Percentiles rank a stretch among this genome's conserved stretches.
phyloP scores from a whole-genome alignment of 2,797 vertebrate genomes.

The Microctenopoma lineatum region DNA sequence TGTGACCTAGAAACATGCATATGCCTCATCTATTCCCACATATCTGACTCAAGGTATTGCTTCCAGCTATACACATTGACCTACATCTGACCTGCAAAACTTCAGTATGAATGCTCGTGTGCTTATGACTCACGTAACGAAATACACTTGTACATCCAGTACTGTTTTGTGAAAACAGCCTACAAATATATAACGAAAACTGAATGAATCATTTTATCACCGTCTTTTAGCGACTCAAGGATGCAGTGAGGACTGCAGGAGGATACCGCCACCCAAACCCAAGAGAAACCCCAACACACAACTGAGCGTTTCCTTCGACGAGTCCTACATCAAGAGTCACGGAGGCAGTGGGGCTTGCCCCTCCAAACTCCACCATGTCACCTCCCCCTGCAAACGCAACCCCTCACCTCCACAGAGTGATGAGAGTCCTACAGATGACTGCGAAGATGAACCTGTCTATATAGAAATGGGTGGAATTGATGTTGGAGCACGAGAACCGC shows the following conservation, averaged over 20 bases:
- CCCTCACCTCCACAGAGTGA: slow-evolving; percentile 88
- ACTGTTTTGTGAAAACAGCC: background rate
- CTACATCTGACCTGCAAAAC: slow-evolving; percentile 58
- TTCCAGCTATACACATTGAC: slow-evolving; percentile 51
- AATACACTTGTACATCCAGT: slow-evolving; percentile 4
- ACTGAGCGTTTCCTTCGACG: slow-evolving; percentile 97
- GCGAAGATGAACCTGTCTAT: slow-evolving; percentile 96
- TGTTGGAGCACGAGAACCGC: slow-evolving; percentile 86
- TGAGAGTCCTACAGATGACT: slow-evolving; percentile 86
- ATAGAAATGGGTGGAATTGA: slow-evolving; percentile 98
- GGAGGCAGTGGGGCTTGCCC: slow-evolving; percentile 81
- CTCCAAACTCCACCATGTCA: slow-evolving; percentile 67
- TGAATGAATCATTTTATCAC: too few relatives aligned
- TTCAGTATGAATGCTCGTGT: slow-evolving; percentile 3
- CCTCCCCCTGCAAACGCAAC: slow-evolving; percentile 79
- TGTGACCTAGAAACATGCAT: slow-evolving; percentile 80
- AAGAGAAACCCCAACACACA: slow-evolving; percentile 98
- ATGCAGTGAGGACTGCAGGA: slow-evolving; percentile 97
- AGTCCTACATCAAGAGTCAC: slow-evolving; percentile 92
- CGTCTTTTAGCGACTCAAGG: slow-evolving; percentile 87
- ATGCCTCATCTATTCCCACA: slow-evolving; percentile 67
- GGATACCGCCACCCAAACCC: slow-evolving; percentile 97
- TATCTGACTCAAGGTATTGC: slow-evolving; percentile 69
- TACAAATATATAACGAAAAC: too few relatives aligned
- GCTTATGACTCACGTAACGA: slow-evolving; percentile 10